Conservation (phyloP, 2,113 vertebrate genomes). For the Ia io region DNA sequence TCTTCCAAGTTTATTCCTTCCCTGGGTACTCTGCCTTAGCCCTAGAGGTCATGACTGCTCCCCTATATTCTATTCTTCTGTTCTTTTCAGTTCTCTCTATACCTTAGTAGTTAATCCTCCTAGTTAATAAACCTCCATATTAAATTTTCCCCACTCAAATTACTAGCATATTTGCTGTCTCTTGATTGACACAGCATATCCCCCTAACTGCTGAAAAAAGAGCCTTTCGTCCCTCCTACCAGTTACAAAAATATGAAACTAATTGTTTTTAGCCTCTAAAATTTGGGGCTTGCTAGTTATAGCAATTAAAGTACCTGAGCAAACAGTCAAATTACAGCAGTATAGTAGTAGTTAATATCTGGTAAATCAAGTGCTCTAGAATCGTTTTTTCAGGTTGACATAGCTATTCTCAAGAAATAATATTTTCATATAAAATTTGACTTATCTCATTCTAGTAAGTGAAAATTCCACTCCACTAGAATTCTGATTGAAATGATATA, state of each 20-base stretch:
- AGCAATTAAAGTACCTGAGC: background rate
- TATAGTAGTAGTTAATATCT: background rate
- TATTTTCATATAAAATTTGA: background rate
- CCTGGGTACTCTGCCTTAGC: background rate
- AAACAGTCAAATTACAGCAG: background rate
- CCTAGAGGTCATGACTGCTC: background rate
- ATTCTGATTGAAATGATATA: background rate
- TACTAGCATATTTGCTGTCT: background rate
- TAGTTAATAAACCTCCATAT: background rate
- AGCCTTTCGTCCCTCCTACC: accelerated
- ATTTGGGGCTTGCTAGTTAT: background rate
- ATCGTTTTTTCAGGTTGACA: background rate
- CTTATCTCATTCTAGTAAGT: background rate
- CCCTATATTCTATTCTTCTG: background rate
- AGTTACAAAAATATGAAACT: background rate
- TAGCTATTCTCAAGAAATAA: background rate
- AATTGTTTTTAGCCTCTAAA: background rate
- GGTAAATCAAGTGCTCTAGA: background rate
- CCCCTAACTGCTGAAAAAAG: background rate
- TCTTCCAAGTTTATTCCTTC: background rate
- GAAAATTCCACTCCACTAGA: background rate
- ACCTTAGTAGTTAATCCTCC: background rate
- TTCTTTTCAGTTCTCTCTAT: background rate
- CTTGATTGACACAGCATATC: background rate
- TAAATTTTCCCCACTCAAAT: background rate